A percentile compares a stretch with the other conserved stretches of the same genome.
phyloP scores from a whole-genome alignment of 2,888 invertebrate species.

The Pteria penguin region DNA sequence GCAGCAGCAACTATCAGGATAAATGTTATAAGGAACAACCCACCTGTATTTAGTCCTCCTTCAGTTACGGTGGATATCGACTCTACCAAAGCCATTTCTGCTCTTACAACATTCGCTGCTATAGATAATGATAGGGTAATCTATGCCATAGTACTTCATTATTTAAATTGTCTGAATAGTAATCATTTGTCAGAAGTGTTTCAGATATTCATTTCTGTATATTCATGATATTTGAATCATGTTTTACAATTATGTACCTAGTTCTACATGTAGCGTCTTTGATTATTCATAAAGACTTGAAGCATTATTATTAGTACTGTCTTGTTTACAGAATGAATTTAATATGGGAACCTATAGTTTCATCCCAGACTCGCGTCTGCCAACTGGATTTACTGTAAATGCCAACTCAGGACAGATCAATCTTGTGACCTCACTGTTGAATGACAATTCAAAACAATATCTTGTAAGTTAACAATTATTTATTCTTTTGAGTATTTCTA shows the following conservation, averaged over 20 bases:
- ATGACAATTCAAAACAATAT: constrained; percentile 30
- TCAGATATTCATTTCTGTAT: no score
- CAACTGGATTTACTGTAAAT: constrained; percentile 17
- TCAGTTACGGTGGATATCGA: constrained; percentile 15
- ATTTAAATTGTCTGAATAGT: no score
- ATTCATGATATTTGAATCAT: no score
- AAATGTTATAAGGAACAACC: constrained; percentile 48
- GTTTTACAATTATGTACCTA: no score
- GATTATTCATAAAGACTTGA: no score
- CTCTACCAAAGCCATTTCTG: neutral
- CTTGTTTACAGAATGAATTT: constrained; percentile 55
- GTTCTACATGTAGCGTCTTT: no score
- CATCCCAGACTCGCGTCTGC: constrained; percentile 45
- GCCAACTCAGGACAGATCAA: constrained; percentile 31
- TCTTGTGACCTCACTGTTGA: constrained; percentile 8
- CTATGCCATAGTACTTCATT: no score
- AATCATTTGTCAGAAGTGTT: no score
- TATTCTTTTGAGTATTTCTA: neutral
- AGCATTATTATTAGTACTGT: no score
- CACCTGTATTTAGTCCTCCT: constrained; percentile 41
- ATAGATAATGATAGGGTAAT: constrained; percentile 53
- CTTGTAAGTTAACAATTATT: constrained; percentile 35
- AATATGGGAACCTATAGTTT: constrained; percentile 48
- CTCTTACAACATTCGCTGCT: constrained; percentile 38
- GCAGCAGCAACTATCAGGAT: constrained; percentile 33